Conservation (phyloP, 2,888 invertebrate genomes). For the Orthonychiurus folsomi region DNA sequence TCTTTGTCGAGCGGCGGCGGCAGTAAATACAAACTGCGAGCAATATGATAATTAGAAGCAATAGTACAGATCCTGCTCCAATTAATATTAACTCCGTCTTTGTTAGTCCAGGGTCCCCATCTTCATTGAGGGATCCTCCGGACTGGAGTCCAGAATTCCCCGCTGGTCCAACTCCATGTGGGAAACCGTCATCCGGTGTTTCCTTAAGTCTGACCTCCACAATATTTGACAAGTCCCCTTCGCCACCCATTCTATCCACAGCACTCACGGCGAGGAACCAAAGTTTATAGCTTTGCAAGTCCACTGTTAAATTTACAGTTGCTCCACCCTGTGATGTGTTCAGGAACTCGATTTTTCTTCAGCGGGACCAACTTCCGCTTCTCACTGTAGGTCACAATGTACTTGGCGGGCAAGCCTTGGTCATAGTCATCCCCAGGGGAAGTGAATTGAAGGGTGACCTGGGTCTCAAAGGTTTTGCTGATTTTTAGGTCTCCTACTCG, state of each 20-base stretch:
- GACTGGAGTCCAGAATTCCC: neutral
- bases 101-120: constrained; percentile 2
- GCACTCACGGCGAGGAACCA: constrained; percentile 27
- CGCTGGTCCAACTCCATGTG: neutral
- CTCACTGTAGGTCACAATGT: constrained; percentile 26
- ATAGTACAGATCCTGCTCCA: constrained; percentile 47
- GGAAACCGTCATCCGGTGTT: neutral
- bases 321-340: constrained; percentile 23
- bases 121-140: neutral
- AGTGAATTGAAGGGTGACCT: constrained; percentile 52
- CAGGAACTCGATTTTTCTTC: neutral
- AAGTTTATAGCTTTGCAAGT: constrained; percentile 26
- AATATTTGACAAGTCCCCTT: constrained; percentile 25
- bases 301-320: constrained; percentile 27
- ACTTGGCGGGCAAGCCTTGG: constrained; percentile 35
- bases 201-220: constrained; percentile 8
- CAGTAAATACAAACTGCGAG: constrained; percentile 50
- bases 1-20: constrained; percentile 41
- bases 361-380: neutral
- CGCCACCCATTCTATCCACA: constrained; percentile 24
- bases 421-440: constrained; percentile 49
- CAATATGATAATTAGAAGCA: constrained; percentile 47
- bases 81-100: constrained; percentile 45
- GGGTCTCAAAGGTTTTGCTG: constrained; percentile 46
- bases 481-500: constrained; percentile 52